phyloP scores from a whole-genome alignment of 2,888 invertebrate genomes.

The Ophion ellenae region DNA sequence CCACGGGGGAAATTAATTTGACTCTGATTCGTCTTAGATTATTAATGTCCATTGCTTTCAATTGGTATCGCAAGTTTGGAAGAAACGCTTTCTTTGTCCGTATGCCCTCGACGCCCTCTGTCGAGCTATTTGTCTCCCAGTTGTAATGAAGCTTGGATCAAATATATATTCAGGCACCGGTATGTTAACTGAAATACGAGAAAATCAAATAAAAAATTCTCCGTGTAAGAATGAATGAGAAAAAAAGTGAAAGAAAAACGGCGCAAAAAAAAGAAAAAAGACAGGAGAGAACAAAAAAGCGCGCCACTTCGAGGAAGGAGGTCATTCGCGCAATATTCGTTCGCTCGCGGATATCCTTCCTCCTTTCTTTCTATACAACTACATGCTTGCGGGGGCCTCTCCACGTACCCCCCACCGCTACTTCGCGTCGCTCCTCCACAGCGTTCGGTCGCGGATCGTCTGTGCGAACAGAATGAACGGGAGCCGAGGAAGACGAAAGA shows the following conservation, averaged over 20 bases:
- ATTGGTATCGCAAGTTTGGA: neutral
- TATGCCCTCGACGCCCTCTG: neutral
- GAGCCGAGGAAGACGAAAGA: conserved; percentile 10
- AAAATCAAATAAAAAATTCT: neutral
- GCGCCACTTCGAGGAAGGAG: conserved; percentile 67
- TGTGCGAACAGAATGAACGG: conserved; percentile 48
- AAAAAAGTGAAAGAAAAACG: conserved; percentile 10
- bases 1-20: neutral
- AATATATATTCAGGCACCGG: neutral
- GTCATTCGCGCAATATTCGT: conserved; percentile 68
- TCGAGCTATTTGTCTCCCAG: neutral
- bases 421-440: neutral
- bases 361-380: conserved; percentile 58
- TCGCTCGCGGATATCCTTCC: conserved; percentile 65
- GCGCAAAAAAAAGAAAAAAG: neutral
- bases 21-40: neutral
- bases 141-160: neutral
- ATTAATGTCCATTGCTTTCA: neutral
- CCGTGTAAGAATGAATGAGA: neutral
- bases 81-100: neutral
- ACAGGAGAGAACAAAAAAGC: conserved; percentile 48
- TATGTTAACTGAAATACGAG: neutral
- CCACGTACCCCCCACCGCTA: conserved; percentile 40
- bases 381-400: conserved; percentile 7
- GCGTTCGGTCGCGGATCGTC: conserved; percentile 46